These are phyloP conservation scores for Chelon auratus DNA, from an alignment of 2,797 vertebrate species.

Conservation along the genomic window DNA sequence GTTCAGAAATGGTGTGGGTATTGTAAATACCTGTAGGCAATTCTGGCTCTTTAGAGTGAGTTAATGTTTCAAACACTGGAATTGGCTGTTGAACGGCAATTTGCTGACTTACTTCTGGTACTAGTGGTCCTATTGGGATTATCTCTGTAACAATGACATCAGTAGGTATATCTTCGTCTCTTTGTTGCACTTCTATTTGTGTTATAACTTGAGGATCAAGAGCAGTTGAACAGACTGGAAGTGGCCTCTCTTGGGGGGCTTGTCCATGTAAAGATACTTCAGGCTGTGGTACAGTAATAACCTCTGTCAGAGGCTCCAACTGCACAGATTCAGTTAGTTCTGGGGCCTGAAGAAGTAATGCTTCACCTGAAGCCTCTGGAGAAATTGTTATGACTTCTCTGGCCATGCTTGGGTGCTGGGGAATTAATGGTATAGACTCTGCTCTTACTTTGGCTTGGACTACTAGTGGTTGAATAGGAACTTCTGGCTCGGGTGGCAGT, in stretches of 20 bases:
- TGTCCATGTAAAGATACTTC: conserved; percentile 23
- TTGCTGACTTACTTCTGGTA: conserved; percentile 35
- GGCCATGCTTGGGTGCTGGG: conserved; percentile 30
- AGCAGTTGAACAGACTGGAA: conserved; percentile 17
- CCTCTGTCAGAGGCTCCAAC: conserved; percentile 49
- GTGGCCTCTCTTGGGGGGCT: conserved; percentile 36
- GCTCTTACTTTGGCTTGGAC: conserved; percentile 46
- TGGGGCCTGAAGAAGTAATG: conserved; percentile 26
- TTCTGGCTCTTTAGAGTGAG: conserved; percentile 36
- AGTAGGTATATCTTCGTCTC: conserved; percentile 35
- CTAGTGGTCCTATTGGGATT: conserved; percentile 23
- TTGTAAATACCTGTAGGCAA: conserved; percentile 23
- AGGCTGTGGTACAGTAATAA: conserved; percentile 40
- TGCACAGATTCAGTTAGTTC: conserved; percentile 41
- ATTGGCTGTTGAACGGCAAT: conserved; percentile 40
- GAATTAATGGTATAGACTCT: conserved; percentile 27
- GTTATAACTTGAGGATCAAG: conserved; percentile 31
- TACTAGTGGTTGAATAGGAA: conserved; percentile 51
- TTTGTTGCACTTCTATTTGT: conserved; percentile 44
- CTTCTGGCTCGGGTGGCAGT: conserved; percentile 44
- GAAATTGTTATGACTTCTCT: conserved; percentile 26
- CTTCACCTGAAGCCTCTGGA: conserved; percentile 32
- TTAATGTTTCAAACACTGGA: conserved; percentile 22
- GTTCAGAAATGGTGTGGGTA: conserved; percentile 28
- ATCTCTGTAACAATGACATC: conserved; percentile 35